Evolutionary conservation across 2,113 vertebrate genomes (phyloP).

Genomic region (Eretmochelys imbricata): DNA sequence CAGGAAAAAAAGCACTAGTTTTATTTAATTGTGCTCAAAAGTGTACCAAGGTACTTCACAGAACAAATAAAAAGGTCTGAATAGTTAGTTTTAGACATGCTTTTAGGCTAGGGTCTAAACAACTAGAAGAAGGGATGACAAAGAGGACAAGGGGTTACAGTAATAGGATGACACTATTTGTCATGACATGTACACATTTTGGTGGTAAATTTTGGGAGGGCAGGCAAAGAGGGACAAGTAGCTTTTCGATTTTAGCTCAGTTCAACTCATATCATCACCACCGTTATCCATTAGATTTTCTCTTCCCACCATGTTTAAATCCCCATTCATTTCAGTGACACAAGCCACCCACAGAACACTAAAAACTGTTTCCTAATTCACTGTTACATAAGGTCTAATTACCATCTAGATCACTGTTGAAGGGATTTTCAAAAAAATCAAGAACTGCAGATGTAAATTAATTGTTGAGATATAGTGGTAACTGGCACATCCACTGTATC

Average conservation of each 20-base stretch:
- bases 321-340: not conserved
- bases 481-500: not conserved
- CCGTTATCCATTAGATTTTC: not conserved
- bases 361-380: not conserved
- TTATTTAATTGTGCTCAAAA: not conserved
- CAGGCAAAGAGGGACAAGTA: not conserved
- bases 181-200: fast-evolving
- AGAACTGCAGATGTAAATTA: not conserved
- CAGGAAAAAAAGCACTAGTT: not conserved
- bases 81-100: too few species aligned
- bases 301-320: not conserved
- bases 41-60: not conserved
- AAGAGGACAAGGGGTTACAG: not conserved
- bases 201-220: not conserved
- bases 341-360: not conserved
- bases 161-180: not conserved
- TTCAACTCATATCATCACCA: not conserved
- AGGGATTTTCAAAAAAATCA: not conserved
- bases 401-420: not conserved
- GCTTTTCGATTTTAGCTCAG: not conserved
- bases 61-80: not conserved
- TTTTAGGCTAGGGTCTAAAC: too few species aligned
- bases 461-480: not conserved
- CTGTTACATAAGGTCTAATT: not conserved
- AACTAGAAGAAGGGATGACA: too few species aligned